Evolutionary conservation across 2,888 invertebrate species (phyloP).

Genomic region (Parthenolecanium corni): DNA sequence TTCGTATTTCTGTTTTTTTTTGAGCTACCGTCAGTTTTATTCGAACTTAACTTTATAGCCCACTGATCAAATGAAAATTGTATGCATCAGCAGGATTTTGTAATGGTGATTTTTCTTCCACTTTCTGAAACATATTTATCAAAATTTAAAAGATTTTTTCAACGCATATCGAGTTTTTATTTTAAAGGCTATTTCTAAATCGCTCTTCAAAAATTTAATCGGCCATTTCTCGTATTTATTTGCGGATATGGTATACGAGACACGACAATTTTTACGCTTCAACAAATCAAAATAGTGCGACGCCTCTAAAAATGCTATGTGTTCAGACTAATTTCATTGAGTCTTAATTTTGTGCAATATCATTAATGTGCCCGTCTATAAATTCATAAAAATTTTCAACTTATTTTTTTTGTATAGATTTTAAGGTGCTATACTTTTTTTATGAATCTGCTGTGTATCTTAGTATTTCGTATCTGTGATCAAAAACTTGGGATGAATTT

Average conservation of each 20-base stretch:
- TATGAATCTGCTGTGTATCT: neutral
- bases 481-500: neutral
- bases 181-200: no score
- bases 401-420: neutral
- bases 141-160: no score
- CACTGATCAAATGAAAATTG: no score
- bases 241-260: neutral
- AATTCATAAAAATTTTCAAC: neutral
- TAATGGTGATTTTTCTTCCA: no score
- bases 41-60: no score
- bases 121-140: no score
- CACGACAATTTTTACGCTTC: neutral
- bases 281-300: conserved; percentile 4
- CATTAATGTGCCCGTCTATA: neutral
- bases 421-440: neutral
- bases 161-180: no score
- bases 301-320: neutral
- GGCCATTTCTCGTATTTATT: neutral
- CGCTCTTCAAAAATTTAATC: no score
- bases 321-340: neutral
- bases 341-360: conserved; percentile 1
- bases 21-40: no score
- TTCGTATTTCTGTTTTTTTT: no score
- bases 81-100: no score
- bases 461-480: neutral